Evolutionary conservation across 2,888 invertebrate species (phyloP).

Genomic region (Xestia sexstrigata): DNA sequence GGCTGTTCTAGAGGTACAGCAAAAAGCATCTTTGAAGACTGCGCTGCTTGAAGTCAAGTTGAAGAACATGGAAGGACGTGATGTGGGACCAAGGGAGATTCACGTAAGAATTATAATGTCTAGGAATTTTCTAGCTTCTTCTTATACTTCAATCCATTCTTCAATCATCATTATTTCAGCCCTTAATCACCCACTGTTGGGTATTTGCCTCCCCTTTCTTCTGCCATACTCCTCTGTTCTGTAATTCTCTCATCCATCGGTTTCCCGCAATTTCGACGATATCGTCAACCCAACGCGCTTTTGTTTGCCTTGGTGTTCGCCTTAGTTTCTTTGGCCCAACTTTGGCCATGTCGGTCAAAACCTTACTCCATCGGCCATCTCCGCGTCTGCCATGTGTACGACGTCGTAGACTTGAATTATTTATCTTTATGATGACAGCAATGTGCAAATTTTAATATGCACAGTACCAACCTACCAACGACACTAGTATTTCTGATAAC

Average conservation of each 20-base stretch:
- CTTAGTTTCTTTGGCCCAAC: not conserved
- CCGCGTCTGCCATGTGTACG: not conserved
- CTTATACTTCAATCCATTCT: not conserved
- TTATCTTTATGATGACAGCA: not conserved
- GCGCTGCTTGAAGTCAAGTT: conserved; percentile 95
- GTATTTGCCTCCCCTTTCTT: not conserved
- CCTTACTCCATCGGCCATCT: not conserved
- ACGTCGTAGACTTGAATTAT: not conserved
- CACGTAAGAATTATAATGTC: conserved; percentile 81
- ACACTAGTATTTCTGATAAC: not conserved
- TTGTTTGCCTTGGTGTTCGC: too few relatives aligned
- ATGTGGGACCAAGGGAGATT: conserved; percentile 90
- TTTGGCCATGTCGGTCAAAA: not conserved
- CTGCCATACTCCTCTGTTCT: not conserved
- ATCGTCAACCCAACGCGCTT: not conserved
- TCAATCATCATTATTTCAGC: not conserved
- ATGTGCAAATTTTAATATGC: not conserved
- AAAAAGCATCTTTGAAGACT: conserved; percentile 95
- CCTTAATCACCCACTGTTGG: not conserved
- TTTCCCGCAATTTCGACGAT: not conserved
- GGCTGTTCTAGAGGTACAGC: conserved; percentile 96
- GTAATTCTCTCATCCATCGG: not conserved
- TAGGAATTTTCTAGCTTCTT: not conserved
- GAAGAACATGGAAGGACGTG: conserved; percentile 93
- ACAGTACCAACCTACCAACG: not conserved